These are phyloP conservation scores for Drosophila fulvimacula DNA, from an alignment of 2,888 invertebrate genomes.

Conservation along the genomic window DNA sequence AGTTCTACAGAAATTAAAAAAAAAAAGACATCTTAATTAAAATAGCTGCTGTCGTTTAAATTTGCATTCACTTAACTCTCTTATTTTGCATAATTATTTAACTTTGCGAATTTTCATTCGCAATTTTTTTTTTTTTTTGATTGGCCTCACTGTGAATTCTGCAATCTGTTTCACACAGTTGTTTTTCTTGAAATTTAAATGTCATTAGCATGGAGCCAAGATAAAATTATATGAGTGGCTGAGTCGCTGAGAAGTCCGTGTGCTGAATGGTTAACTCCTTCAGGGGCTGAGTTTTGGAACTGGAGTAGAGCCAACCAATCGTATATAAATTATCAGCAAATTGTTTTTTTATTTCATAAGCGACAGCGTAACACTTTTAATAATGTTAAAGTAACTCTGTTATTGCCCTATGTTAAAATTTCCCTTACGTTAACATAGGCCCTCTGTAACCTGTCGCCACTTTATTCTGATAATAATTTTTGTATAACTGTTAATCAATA, in stretches of 20 bases:
- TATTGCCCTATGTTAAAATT: neutral
- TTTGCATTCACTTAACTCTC: conserved; percentile 26
- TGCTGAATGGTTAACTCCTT: neutral
- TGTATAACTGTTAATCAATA: too few species aligned
- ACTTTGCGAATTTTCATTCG: conserved; percentile 38
- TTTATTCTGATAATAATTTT: too few species aligned
- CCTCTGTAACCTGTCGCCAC: too few species aligned
- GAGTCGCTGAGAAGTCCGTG: conserved; percentile 5
- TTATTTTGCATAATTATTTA: conserved; percentile 39
- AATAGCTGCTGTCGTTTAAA: conserved; percentile 32
- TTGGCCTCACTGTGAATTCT: conserved; percentile 17
- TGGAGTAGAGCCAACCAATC: neutral
- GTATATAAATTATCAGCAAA: neutral
- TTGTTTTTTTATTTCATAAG: neutral
- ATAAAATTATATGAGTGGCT: conserved; percentile 48
- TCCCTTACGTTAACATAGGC: neutral
- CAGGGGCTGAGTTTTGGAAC: neutral
- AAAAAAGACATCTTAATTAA: conserved; percentile 48
- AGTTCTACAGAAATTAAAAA: conserved; percentile 18
- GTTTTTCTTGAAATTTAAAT: conserved; percentile 63
- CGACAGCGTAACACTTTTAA: neutral
- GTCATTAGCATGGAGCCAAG: conserved; percentile 61
- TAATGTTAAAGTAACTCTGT: neutral
- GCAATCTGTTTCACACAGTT: conserved; percentile 19
- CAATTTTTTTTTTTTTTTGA: conserved; percentile 21